Evolutionary conservation across 2,888 invertebrate species (phyloP).

Genomic region (Netelia inedita): DNA sequence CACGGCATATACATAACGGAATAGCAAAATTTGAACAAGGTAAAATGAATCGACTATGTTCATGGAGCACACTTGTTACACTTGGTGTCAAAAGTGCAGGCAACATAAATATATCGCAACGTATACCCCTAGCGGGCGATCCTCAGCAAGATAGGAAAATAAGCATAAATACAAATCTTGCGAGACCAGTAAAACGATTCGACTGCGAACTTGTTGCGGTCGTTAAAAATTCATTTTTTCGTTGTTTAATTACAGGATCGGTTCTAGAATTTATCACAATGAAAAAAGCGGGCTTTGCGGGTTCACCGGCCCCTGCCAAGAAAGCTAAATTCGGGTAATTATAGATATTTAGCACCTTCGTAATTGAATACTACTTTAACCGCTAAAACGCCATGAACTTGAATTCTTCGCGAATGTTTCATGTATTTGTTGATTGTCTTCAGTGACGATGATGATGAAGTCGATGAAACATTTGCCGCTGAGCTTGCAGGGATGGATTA

Average conservation of each 20-base stretch:
- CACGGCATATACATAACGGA: no score
- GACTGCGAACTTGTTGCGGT: neutral
- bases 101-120: no score
- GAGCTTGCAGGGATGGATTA: constrained; percentile 90
- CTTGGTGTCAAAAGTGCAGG: no score
- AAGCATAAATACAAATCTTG: no score
- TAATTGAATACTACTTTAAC: constrained; percentile 37
- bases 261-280: constrained; percentile 48
- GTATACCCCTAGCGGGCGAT: no score
- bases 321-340: constrained; percentile 71
- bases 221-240: constrained; percentile 19
- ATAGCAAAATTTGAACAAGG: no score
- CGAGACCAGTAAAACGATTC: neutral
- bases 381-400: constrained; percentile 8
- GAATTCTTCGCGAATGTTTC: constrained; percentile 19
- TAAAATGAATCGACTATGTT: no score
- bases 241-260: constrained; percentile 23
- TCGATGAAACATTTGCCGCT: constrained; percentile 89
- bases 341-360: neutral
- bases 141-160: no score
- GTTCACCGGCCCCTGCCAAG: constrained; percentile 69
- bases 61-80: no score
- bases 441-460: constrained; percentile 87
- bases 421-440: constrained; percentile 45
- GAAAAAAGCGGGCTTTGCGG: constrained; percentile 66